Base-by-base conservation (phyloP, 1,140 invertebrate genomes). In the Drosophila micromelanica region DNA sequence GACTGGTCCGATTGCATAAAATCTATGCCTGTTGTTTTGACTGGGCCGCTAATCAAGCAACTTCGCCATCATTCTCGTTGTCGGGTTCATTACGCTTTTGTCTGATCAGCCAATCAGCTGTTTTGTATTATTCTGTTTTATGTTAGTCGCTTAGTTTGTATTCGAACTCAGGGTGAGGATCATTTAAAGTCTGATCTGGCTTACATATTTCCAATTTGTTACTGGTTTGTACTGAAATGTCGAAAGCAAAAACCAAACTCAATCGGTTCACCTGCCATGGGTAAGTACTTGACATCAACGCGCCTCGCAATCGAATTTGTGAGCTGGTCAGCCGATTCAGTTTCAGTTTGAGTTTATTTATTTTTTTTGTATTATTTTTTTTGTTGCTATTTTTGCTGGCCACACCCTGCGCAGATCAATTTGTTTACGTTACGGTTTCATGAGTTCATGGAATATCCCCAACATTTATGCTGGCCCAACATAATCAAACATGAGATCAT, bases 361-460 rank as follows among this genome's bases (percentile, higher is more conserved):
- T 70, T 13, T 62, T 54, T 35, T 48, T 48, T 65, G n/a, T 54
- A n/a, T n/a, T n/a, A n/a, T 32, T 55, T 32, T 40, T 12, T 52
- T 48, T 65, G 5, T 71, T 42, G 20, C 20, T 42, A 23, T 55
- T 38, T 30, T 45, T 52, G 42, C 49, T 49, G 55, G 23, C 64
- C 65, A 61, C 62, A 62, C 79, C 65, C 54, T 30, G 61, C 8
- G 60, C 52, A 17, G 63, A 74, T 81, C 64, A 79, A 73, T 87
- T 87, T 87, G 76, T 79, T 84, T 76, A 54, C 57, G 61, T 64
- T 45, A 70, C 65, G 65, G 56, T 69, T n/a, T 52, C 64, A 60
- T 56, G 61, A 42, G 61, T 68, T 48, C 43, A 73, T 82, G 82
- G 79, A 87, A 87, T 87, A 87, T 87, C 79, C 48, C 82, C 65